These are phyloP conservation scores for Chydorus sphaericus DNA, from an alignment of 2,888 invertebrate species.

Conservation along the genomic window DNA sequence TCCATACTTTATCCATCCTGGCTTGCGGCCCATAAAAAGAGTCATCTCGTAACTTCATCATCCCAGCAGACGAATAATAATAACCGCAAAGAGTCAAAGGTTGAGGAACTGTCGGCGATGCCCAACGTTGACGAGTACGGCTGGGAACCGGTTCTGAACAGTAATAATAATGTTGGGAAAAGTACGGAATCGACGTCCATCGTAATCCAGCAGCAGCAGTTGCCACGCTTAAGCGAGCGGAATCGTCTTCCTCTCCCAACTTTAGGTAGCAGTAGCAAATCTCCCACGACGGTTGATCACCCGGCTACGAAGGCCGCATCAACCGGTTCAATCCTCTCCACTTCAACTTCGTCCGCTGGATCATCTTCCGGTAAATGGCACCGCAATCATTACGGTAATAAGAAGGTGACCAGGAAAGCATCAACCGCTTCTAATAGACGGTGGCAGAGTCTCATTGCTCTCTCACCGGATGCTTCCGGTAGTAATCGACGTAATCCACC, in stretches of 20 bases:
- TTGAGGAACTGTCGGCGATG: too few relatives aligned
- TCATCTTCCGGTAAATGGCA: background rate
- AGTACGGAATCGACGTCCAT: background rate
- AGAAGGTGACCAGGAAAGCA: background rate
- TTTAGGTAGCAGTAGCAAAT: background rate
- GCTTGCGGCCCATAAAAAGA: background rate
- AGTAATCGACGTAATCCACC: background rate
- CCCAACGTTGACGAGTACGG: conserved; percentile 1
- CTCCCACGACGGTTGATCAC: conserved; percentile 11
- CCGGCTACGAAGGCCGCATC: background rate
- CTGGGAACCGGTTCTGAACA: conserved; percentile 4
- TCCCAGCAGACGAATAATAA: background rate
- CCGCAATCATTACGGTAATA: background rate
- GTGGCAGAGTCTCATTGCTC: conserved; percentile 7
- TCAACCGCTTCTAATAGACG: background rate
- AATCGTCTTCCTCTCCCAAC: background rate
- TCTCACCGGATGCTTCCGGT: background rate
- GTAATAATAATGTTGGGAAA: background rate
- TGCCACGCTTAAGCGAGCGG: conserved; percentile 4
- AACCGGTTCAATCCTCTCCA: background rate
- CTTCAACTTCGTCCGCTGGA: background rate
- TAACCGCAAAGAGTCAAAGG: background rate
- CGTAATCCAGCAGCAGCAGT: background rate
- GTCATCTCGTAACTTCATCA: background rate
- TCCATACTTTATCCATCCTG: conserved; percentile 10